Percentiles rank a stretch among this genome's conserved stretches.
phyloP scores from a whole-genome alignment of 2,888 invertebrate genomes.

The Parnassius smintheus region DNA sequence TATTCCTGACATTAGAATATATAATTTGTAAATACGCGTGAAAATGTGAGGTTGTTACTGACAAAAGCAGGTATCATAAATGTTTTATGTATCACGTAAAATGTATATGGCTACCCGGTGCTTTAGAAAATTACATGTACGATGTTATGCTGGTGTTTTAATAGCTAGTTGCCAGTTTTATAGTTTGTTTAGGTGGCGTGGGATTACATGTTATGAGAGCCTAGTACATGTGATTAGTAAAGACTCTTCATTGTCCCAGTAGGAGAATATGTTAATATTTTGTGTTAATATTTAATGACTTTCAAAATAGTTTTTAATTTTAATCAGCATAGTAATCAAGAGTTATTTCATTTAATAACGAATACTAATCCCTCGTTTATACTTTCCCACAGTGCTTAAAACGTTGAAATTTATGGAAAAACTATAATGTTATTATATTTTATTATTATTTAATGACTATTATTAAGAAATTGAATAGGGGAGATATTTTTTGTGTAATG shows the following conservation, averaged over 20 bases:
- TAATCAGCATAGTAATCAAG: not conserved
- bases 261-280: constrained; percentile 11
- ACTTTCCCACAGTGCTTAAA: too few relatives aligned
- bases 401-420: too few relatives aligned
- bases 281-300: constrained; percentile 3
- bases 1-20: too few relatives aligned
- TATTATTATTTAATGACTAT: too few relatives aligned
- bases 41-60: constrained; percentile 17
- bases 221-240: constrained; percentile 24
- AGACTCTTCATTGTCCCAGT: constrained; percentile 17
- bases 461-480: too few relatives aligned
- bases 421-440: too few relatives aligned
- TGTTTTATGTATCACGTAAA: constrained; percentile 28
- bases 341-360: too few relatives aligned
- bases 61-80: constrained; percentile 25
- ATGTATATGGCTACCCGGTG: constrained; percentile 26
- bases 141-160: constrained; percentile 24
- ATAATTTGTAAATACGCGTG: not conserved
- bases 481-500: too few relatives aligned
- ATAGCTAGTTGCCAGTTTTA: constrained; percentile 29
- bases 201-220: constrained; percentile 26
- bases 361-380: too few relatives aligned
- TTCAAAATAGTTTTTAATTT: constrained; percentile 16
- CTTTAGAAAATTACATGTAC: constrained; percentile 27
- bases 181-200: constrained; percentile 28